These are phyloP conservation scores for Zele albiditarsus DNA, from an alignment of 2,888 invertebrate genomes.

Conservation along the genomic window DNA sequence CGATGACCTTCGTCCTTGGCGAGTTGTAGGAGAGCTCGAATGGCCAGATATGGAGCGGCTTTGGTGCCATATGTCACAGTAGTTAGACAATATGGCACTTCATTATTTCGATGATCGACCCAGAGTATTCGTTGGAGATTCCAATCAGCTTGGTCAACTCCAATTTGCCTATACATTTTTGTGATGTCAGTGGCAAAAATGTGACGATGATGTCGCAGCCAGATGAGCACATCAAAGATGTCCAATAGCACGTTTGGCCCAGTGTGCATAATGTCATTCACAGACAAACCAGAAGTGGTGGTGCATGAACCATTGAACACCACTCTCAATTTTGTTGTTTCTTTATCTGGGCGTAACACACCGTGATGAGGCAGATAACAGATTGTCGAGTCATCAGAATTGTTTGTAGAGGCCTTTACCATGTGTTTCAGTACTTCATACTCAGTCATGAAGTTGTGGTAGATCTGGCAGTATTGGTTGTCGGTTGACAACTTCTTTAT, in stretches of 20 bases:
- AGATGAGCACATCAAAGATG: constrained; percentile 20
- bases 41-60: too few relatives aligned
- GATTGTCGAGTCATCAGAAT: neutral
- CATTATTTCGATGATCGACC: neutral
- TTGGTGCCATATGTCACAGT: too few relatives aligned
- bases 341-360: neutral
- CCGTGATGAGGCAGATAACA: constrained; percentile 19
- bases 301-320: constrained; percentile 36
- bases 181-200: constrained; percentile 31
- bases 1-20: constrained; percentile 38
- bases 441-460: neutral
- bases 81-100: too few relatives aligned
- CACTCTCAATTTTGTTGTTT: constrained; percentile 22
- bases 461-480: neutral
- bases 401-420: neutral
- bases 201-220: neutral
- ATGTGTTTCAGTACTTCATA: neutral
- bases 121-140: constrained; percentile 37
- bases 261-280: constrained; percentile 30
- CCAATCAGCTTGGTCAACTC: constrained; percentile 25
- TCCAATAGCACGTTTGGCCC: constrained; percentile 7
- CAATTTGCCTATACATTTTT: constrained; percentile 35
- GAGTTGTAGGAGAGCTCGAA: too few relatives aligned
- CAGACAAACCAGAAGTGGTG: neutral
- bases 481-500: neutral